Evolutionary conservation across 2,797 vertebrate species (phyloP).

Genomic region (Carduelis carduelis): DNA sequence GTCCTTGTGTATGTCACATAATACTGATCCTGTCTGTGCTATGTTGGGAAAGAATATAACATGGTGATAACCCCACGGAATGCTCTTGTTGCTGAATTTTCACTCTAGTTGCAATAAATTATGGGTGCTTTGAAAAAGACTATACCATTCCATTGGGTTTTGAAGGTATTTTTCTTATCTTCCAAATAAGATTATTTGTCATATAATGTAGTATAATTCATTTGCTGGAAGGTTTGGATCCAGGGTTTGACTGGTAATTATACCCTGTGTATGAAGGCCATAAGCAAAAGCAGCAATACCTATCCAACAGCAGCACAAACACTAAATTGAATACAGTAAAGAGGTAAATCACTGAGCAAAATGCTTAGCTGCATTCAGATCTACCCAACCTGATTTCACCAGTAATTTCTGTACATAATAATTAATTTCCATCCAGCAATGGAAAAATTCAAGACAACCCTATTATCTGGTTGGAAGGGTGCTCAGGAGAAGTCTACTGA

Average conservation of each 20-base stretch:
- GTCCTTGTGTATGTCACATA: neutral
- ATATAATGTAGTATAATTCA: neutral
- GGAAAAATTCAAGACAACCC: neutral
- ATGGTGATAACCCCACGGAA: neutral
- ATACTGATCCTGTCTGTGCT: neutral
- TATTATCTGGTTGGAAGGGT: neutral
- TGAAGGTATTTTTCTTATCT: neutral
- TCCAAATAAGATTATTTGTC: neutral
- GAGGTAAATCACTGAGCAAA: neutral
- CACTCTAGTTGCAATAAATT: neutral
- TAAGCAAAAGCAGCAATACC: neutral
- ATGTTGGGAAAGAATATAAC: neutral
- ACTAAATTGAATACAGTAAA: neutral
- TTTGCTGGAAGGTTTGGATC: neutral
- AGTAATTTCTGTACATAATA: neutral
- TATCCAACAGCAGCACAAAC: neutral
- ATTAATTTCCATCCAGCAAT: neutral
- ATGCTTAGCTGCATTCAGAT: neutral
- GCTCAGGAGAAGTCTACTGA: neutral
- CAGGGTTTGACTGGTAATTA: neutral
- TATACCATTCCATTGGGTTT: neutral
- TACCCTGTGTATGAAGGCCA: fast-evolving
- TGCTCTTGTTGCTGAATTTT: neutral
- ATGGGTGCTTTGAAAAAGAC: neutral
- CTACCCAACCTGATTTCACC: neutral